These are phyloP conservation scores for Drosophila longiperda DNA, from an alignment of 2,888 invertebrate species.

Conservation along the genomic window DNA sequence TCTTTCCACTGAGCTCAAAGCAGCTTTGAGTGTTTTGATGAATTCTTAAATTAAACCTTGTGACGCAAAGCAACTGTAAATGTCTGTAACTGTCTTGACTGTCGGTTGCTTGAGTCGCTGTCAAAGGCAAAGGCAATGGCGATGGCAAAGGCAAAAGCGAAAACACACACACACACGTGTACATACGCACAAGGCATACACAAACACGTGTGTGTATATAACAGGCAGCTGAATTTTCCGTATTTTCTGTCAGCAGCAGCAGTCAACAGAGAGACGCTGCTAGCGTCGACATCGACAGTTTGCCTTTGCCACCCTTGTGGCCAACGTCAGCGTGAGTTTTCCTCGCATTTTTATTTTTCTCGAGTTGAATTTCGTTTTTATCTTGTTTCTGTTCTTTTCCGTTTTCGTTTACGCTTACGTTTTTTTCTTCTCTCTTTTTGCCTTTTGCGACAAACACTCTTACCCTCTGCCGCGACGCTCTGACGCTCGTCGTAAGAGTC, in stretches of 20 bases:
- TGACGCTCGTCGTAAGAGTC: slow-evolving; percentile 8
- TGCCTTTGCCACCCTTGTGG: slow-evolving; percentile 55
- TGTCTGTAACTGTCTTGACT: slow-evolving; percentile 3
- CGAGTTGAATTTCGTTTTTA: slow-evolving; percentile 45
- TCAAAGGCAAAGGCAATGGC: not conserved
- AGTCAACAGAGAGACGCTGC: slow-evolving; percentile 19
- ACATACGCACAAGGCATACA: slow-evolving; percentile 12
- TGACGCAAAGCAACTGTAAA: slow-evolving; percentile 24
- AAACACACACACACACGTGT: slow-evolving; percentile 4
- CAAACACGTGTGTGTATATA: not conserved
- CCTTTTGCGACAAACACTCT: slow-evolving; percentile 39
- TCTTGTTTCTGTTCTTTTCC: not conserved
- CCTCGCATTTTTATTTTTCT: slow-evolving; percentile 50
- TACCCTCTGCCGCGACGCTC: slow-evolving; percentile 15
- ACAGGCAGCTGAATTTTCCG: slow-evolving; percentile 53
- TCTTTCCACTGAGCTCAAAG: not conserved
- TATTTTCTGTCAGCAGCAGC: slow-evolving; percentile 33
- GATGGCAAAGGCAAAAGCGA: not conserved
- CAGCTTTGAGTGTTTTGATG: slow-evolving; percentile 25
- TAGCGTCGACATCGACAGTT: slow-evolving; percentile 4
- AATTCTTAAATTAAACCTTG: slow-evolving; percentile 3
- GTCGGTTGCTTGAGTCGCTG: not conserved
- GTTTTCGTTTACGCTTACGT: not conserved
- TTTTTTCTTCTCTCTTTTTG: slow-evolving; percentile 10
- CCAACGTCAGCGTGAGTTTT: slow-evolving; percentile 35